A percentile compares a stretch with the other conserved stretches of the same genome.
Evolutionary conservation across 1,140 invertebrate genomes (phyloP).

Genomic region (Drosophila lini): DNA sequence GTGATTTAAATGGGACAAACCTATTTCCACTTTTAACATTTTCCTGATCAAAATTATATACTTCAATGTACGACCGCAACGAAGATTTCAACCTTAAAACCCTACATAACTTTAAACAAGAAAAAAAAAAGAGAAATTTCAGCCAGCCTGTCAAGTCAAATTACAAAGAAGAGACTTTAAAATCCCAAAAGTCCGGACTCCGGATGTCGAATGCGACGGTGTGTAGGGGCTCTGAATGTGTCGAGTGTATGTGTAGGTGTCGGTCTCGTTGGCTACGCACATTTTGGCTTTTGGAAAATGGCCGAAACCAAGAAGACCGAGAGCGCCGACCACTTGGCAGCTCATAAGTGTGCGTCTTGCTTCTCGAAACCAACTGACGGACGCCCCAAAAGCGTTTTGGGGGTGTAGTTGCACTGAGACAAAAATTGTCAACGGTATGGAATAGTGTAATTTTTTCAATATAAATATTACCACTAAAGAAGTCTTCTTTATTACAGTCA

Average conservation of each 20-base stretch:
- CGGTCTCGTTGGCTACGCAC: conserved; percentile 34
- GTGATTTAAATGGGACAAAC: neutral
- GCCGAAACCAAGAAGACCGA: conserved; percentile 43
- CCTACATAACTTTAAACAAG: conserved; percentile 17
- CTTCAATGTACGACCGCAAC: neutral
- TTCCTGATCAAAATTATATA: neutral
- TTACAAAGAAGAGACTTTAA: conserved; percentile 52
- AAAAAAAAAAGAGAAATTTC: conserved; percentile 12
- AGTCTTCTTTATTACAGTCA: too few relatives aligned
- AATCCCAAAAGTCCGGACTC: conserved; percentile 33
- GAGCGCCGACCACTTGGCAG: conserved; percentile 46
- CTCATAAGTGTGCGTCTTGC: conserved; percentile 33
- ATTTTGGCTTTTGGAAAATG: conserved; percentile 46
- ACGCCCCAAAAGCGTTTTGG: conserved; percentile 3
- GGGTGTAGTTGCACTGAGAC: conserved; percentile 9
- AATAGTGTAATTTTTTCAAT: too few relatives aligned
- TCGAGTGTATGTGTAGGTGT: conserved; percentile 13
- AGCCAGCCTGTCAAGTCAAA: conserved; percentile 41
- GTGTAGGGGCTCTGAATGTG: conserved; percentile 4
- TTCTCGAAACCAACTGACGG: conserved; percentile 19
- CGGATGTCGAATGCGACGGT: conserved; percentile 24
- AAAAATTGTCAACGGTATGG: neutral
- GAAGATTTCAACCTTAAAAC: conserved; percentile 13
- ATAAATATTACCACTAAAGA: too few relatives aligned
- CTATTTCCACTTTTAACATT: neutral